These are phyloP conservation scores for Halesus radiatus DNA, from an alignment of 1,140 invertebrate species.

Conservation along the genomic window DNA sequence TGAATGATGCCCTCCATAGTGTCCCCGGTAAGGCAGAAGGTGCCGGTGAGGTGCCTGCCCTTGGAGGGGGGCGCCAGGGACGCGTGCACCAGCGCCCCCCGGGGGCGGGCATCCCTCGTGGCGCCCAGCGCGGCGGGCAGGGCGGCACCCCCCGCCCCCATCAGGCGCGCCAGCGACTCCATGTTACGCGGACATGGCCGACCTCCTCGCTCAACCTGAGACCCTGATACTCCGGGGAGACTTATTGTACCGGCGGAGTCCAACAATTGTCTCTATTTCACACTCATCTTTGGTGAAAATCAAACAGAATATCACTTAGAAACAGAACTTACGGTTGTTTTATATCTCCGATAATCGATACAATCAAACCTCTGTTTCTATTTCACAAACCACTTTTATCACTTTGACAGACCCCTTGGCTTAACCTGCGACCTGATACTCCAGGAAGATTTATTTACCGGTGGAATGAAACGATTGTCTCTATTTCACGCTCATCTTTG, in stretches of 20 bases:
- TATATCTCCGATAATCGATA: no score
- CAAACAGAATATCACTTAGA: no score
- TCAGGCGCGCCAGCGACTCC: slow-evolving; percentile 84
- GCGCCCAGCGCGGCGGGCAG: slow-evolving; percentile 76
- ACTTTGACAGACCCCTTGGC: slow-evolving; percentile 21
- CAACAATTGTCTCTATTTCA: neutral
- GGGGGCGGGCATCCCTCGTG: slow-evolving; percentile 71
- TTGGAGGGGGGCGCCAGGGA: slow-evolving; percentile 81
- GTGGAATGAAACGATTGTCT: neutral
- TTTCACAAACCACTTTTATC: no score
- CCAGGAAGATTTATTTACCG: slow-evolving; percentile 40
- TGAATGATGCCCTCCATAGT: slow-evolving; percentile 94
- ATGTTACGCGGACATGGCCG: slow-evolving; percentile 64
- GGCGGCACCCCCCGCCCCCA: slow-evolving; percentile 73
- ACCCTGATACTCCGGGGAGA: slow-evolving; percentile 42
- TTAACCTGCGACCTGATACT: slow-evolving; percentile 37
- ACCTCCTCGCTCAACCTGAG: slow-evolving; percentile 32
- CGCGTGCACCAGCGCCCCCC: slow-evolving; percentile 81
- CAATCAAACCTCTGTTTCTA: no score
- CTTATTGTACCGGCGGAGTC: slow-evolving; percentile 32
- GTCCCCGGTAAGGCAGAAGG: slow-evolving; percentile 88
- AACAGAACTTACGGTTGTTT: no score
- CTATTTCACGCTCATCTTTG: no score
- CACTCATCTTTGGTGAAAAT: no score
- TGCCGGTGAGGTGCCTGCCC: slow-evolving; percentile 85